Evolutionary conservation across 2,888 invertebrate species (phyloP), one percentile per base, ranked within the genome.

Genomic region (Papilio demoleus): DNA sequence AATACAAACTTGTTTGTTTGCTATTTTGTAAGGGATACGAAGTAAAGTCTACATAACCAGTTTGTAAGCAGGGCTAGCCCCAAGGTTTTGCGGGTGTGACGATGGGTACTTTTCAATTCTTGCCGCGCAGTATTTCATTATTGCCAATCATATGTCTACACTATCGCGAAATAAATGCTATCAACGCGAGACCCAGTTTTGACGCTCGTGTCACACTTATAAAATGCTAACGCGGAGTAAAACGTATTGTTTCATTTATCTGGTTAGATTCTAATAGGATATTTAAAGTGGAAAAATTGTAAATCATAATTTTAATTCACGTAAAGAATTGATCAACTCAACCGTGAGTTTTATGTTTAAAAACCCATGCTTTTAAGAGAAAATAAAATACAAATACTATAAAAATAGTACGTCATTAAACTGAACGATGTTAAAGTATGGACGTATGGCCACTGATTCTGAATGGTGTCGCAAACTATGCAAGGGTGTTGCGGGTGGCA

Each of bases 1-100:
- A 61, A 69, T 68, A 65, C 50, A 65, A 65, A 69, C 65, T 69
- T 53, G 69, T 69, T 68, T 69, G 65, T 69, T 69, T 61, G 69
- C 69, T 69, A 69, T 69, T 69, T 69, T 69, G 65, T 65, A 69
- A 69, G 65, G 65, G 60, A 60, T 68, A 68, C 64, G 17, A 63
- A 68, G 67, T 68, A 22, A 36, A 68, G 68, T 68, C 68, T 68
- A 68, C 64, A 68, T 64, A 68, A 68, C 68, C 68, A 64, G 68
- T 68, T 68, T 68, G 58, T 38, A 45, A 40, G 64, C 68, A 68
- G 68, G 68, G 68, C 68, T 64, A 64, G 64, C 68, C 68, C 68
- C 64, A 64, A 64, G 63, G 64, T 59, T 68, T 64, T 68, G 64
- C 59, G 50, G 38, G 68, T 59, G 58, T 47, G 17, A 68, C 68